Conservation (phyloP, 1,140 invertebrate species). For the Cylas formicarius region DNA sequence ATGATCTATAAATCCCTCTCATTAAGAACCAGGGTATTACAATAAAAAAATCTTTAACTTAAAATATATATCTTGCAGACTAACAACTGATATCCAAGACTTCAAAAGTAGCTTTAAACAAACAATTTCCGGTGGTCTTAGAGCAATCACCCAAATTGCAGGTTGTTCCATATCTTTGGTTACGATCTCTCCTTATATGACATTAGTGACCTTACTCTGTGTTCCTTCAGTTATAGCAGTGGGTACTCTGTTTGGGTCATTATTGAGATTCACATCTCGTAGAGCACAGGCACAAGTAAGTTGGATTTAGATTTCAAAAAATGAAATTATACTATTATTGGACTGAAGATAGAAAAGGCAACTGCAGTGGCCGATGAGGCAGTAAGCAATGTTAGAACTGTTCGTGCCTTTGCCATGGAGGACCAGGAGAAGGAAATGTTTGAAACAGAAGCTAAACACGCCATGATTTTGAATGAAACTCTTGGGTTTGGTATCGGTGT, state of each 20-base stretch:
- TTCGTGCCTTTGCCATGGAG: constrained; percentile 88
- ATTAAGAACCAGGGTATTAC: too few species aligned
- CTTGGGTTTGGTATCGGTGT: constrained; percentile 86
- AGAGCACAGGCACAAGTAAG: constrained; percentile 70
- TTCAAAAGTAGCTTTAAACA: constrained; percentile 95
- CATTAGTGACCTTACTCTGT: constrained; percentile 67
- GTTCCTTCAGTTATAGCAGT: constrained; percentile 75
- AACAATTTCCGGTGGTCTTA: constrained; percentile 80
- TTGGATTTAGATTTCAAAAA: background rate
- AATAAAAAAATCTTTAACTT: too few species aligned
- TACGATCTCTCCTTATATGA: constrained; percentile 83
- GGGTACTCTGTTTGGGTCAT: constrained; percentile 67
- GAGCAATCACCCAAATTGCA: constrained; percentile 73
- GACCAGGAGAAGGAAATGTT: constrained; percentile 73
- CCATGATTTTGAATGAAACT: constrained; percentile 63
- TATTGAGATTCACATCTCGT: constrained; percentile 64
- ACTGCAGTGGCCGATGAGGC: constrained; percentile 88
- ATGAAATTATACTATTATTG: constrained; percentile 1
- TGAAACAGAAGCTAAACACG: constrained; percentile 62
- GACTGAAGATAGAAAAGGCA: constrained; percentile 67
- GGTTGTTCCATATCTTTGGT: constrained; percentile 73
- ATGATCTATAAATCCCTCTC: too few species aligned
- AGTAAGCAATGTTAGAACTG: constrained; percentile 85
- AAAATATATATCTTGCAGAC: too few species aligned
- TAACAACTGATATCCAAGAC: constrained; percentile 91